Evolutionary conservation across 2,888 invertebrate genomes (phyloP).

Genomic region (Fissipunctia ypsillon): DNA sequence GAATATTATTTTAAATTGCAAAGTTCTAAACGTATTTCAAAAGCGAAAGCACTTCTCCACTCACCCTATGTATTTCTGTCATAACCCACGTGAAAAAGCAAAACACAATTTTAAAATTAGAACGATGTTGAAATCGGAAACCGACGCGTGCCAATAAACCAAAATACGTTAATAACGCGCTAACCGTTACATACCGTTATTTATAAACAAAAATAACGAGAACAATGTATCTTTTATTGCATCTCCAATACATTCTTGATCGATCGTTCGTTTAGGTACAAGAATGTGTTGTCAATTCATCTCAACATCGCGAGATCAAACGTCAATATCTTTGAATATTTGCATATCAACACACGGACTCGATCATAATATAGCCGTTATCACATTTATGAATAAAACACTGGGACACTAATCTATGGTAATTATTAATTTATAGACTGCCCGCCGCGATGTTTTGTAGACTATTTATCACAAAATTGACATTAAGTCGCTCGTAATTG

Average conservation of each 20-base stretch:
- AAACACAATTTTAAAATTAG: constrained; percentile 73
- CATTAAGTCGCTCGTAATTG: constrained; percentile 58
- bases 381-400: constrained; percentile 48
- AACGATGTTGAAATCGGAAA: constrained; percentile 72
- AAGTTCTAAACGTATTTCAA: constrained; percentile 26
- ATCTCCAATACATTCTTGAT: constrained; percentile 51
- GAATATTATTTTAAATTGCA: constrained; percentile 23
- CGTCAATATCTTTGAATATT: constrained; percentile 39
- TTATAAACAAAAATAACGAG: constrained; percentile 63
- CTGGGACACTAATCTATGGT: constrained; percentile 52
- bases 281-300: constrained; percentile 53
- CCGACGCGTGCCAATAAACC: constrained; percentile 76
- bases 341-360: constrained; percentile 41
- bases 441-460: constrained; percentile 49
- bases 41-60: constrained; percentile 47
- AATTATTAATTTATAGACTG: constrained; percentile 64
- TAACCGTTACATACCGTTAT: constrained; percentile 61
- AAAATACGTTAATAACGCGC: constrained; percentile 68
- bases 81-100: constrained; percentile 64
- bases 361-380: constrained; percentile 54
- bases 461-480: constrained; percentile 63
- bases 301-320: constrained; percentile 38
- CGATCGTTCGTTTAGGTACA: constrained; percentile 29
- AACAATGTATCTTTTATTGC: constrained; percentile 61
- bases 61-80: constrained; percentile 63